Evolutionary conservation across 2,888 invertebrate genomes (phyloP).

Genomic region (Cantharis flavilabris): DNA sequence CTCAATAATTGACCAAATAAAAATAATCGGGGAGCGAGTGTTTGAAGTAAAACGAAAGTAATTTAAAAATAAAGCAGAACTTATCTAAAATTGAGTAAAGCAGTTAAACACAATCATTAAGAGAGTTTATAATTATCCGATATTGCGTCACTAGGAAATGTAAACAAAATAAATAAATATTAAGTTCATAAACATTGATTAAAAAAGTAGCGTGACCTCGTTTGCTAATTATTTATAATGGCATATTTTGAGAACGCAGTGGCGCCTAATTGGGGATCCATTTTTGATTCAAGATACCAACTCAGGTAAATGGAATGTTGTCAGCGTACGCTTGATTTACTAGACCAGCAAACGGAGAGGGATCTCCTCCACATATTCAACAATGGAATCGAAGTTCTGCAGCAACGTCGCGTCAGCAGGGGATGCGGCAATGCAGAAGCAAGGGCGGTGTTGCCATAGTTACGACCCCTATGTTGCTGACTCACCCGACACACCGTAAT

Average conservation of each 20-base stretch:
- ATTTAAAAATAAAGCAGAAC: neutral
- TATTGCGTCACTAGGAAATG: neutral
- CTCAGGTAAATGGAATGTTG: neutral
- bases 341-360: conserved; percentile 10
- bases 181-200: neutral
- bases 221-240: neutral
- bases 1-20: neutral
- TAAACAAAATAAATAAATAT: neutral
- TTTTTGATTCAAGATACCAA: neutral
- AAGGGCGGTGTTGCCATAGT: conserved; percentile 34
- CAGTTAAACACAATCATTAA: neutral
- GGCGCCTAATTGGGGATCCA: neutral
- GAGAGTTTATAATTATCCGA: neutral
- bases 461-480: conserved; percentile 34
- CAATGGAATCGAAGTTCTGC: conserved; percentile 24
- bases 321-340: conserved; percentile 15
- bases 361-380: conserved; percentile 9
- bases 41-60: neutral
- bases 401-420: conserved; percentile 27
- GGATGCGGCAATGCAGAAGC: conserved; percentile 25
- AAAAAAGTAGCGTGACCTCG: conserved; percentile 1
- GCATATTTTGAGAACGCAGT: neutral
- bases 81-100: neutral
- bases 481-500: conserved; percentile 35
- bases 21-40: neutral